Evolutionary conservation across 1,140 invertebrate genomes (phyloP).

Genomic region (Drosophila repletoides): DNA sequence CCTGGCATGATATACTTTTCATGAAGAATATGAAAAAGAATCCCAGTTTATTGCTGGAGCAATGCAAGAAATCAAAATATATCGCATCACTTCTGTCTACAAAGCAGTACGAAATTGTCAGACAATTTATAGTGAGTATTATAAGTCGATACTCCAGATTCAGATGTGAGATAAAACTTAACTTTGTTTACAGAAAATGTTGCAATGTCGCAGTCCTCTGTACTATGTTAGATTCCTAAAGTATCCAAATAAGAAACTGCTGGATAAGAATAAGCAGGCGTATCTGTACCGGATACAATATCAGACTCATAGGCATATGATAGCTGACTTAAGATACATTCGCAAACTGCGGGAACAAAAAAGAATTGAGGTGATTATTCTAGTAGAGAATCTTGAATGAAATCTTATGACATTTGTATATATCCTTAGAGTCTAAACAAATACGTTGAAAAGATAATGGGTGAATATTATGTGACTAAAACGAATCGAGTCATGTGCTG

Average conservation of each 20-base stretch:
- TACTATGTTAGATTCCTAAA: constrained; percentile 52
- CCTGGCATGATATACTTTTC: constrained; percentile 63
- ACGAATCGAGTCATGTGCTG: constrained; percentile 75
- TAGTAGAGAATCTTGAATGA: too few relatives aligned
- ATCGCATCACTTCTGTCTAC: too few relatives aligned
- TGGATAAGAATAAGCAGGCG: constrained; percentile 36
- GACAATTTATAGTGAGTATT: constrained; percentile 46
- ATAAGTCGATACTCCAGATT: too few relatives aligned
- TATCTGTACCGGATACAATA: constrained; percentile 66
- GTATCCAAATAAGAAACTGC: constrained; percentile 46
- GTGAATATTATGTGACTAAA: constrained; percentile 64
- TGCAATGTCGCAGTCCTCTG: constrained; percentile 60
- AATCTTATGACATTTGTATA: too few relatives aligned
- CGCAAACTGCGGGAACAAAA: constrained; percentile 26
- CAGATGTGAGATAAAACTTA: not conserved
- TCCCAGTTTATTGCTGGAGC: constrained; percentile 35
- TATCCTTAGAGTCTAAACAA: not conserved
- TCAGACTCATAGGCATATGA: constrained; percentile 66
- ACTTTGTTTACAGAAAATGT: constrained; percentile 55
- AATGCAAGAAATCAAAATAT: constrained; percentile 44
- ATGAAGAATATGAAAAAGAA: constrained; percentile 54
- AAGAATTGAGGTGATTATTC: constrained; percentile 14
- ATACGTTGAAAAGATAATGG: constrained; percentile 67
- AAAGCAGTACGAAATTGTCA: constrained; percentile 53
- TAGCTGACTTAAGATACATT: constrained; percentile 40